phyloP scores from a whole-genome alignment of 1,140 invertebrate species.

The Platorchestia sp. region DNA sequence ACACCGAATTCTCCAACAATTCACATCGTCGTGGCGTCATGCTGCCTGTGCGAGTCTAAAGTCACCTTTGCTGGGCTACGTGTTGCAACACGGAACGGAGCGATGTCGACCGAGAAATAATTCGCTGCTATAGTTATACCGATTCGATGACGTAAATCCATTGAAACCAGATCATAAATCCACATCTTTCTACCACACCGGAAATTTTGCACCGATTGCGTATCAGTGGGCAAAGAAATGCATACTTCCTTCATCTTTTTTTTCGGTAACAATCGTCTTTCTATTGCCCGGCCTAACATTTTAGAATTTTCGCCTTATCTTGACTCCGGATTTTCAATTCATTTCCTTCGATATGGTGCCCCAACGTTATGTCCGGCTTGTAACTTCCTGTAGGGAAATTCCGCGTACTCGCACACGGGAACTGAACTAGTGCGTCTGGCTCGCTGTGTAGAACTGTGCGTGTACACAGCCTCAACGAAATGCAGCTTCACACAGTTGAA shows the following conservation, averaged over 20 bases:
- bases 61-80: too few species aligned
- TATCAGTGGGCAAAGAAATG: background rate
- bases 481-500: background rate
- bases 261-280: background rate
- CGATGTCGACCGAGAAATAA: too few species aligned
- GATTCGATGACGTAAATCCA: too few species aligned
- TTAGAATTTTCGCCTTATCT: background rate
- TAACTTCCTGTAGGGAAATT: background rate
- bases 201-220: background rate
- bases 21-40: too few species aligned
- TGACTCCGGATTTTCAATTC: background rate
- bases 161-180: background rate
- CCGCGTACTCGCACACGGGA: background rate
- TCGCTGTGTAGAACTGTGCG: background rate
- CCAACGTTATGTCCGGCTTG: background rate
- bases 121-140: too few species aligned
- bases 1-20: too few species aligned
- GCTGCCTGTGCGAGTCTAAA: too few species aligned
- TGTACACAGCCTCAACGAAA: background rate
- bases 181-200: background rate
- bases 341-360: background rate
- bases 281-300: background rate
- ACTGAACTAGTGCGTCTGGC: background rate
- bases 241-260: background rate
- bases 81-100: too few species aligned